Base-by-base conservation (phyloP, 2,113 vertebrate genomes). In the Thunnus maccoyii region DNA sequence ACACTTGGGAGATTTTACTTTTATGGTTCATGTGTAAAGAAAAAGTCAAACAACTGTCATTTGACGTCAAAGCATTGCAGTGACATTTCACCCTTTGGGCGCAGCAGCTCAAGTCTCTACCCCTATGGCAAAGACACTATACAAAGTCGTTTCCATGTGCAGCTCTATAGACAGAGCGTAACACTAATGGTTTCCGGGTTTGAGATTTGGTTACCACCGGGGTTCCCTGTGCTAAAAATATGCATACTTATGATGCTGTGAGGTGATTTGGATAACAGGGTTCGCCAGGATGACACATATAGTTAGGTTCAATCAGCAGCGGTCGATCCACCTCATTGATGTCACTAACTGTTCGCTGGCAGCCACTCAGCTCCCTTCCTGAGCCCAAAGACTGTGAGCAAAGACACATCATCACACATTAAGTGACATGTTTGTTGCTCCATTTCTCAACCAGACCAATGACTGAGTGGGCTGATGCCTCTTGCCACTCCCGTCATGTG, bases 381-480 rank as follows among this genome's bases (percentile, higher is more conserved):
- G 44, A 75, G 74, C 60, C 52, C 50, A 58, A 73, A 64, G 52
- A 74, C 79, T 79, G 79, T 55, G 82, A 88, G 84, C 72, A 81
- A 85, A 82, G 78, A 79, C 83, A 83, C 84, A 77, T 85, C 84
- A 80, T 27, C 62, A 80, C 52, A 32, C 61, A 64, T 71, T 76
- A 62, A 64, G 65, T 32, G 76, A 78, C 63, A 88, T 66, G 74
- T 71, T 83, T 86, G 72, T 66, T 64, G 86, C 82, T 78, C 62
- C 66, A 78, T 72, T 84, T 84, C 81, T 75, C 64, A 20, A 48
- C 17, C 65, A 60, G 72, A 75, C 78, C 68, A 20, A 77, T 72
- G 27, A 80, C 68, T 66, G 78, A 81, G 76, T 16, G 51, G 41
- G 73, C 44, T 70, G 80, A 80, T n/a, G 54, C 4, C 20, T 32